Percentiles rank a stretch among this genome's conserved stretches.
phyloP scores from a whole-genome alignment of 2,888 invertebrate genomes.

The Eupelmus urozonus region DNA sequence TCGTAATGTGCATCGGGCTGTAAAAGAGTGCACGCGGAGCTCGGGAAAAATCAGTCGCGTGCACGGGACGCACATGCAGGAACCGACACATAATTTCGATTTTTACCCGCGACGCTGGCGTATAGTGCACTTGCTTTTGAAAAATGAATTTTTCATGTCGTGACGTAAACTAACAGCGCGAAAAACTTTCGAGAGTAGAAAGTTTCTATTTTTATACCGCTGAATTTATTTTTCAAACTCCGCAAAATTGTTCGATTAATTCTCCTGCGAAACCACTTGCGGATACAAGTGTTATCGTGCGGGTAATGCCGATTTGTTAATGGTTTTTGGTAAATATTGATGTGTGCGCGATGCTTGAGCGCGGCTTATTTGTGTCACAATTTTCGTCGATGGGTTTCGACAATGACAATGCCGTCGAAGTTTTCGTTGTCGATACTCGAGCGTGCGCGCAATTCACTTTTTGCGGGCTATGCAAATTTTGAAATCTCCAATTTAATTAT shows the following conservation, averaged over 20 bases:
- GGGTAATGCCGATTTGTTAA: not conserved
- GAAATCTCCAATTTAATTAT: slow-evolving; percentile 20
- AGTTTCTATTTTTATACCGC: no score
- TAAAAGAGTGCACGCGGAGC: slow-evolving; percentile 10
- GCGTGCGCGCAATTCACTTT: no score
- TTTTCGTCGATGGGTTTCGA: slow-evolving; percentile 12
- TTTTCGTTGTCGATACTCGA: not conserved
- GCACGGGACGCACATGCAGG: not conserved
- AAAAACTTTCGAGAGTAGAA: not conserved
- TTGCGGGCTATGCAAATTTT: slow-evolving; percentile 13
- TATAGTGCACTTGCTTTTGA: not conserved
- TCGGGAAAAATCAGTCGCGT: slow-evolving; percentile 35
- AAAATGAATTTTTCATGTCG: not conserved
- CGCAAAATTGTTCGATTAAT: no score
- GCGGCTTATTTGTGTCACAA: not conserved
- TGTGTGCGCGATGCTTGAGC: not conserved
- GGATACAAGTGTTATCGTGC: no score
- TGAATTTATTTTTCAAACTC: no score
- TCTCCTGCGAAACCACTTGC: no score
- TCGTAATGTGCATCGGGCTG: slow-evolving; percentile 27
- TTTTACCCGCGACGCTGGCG: no score
- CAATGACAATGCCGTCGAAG: not conserved
- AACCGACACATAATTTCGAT: slow-evolving; percentile 28
- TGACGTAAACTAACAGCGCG: not conserved
- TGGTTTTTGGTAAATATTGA: not conserved